Evolutionary conservation across 2,888 invertebrate genomes (phyloP), one percentile per base, ranked within the genome.

Genomic region (Spisula solida): DNA sequence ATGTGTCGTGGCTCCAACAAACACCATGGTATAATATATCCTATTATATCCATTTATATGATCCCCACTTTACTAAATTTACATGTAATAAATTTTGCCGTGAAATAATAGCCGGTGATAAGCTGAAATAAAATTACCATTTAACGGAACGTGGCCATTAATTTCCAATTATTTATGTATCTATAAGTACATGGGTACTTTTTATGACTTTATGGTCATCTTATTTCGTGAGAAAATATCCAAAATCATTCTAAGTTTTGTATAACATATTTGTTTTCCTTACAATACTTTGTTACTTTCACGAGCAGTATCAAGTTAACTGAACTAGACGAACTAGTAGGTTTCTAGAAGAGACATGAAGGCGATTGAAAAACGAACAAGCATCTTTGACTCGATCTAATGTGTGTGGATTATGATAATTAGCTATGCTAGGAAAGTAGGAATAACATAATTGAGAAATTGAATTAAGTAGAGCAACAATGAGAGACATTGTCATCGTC

Each of bases 41-140:
- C 75, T 31, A 75, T 75, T 75, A 75, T 75, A 75, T 75, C 14
- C 75, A 75, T 75, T 16, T 75, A 75, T 75, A 75, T 31, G 75
- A 34, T 31, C 31, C 75, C 75, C 0, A 16, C 31, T 75, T 75
- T 31, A 75, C 75, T 75, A 16, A 16, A 75, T 75, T 75, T 75
- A 75, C 75, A 75, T 31, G 34, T 75, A 75, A 31, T 75, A 75
- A 75, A 75, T 75, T 70, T 75, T 34, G 75, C 0, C 31, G 14
- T 75, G 75, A 75, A 75, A 75, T 10, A 75, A 75, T 75, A 31
- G 75, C 6, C 31, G 25, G 75, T 18, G 4, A 34, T 29, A 75
- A 16, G 14, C 29, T 4, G 75, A 34, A 75, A 34, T 75, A 75
- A 75, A 75, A 31, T 16, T 34, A 31, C 34, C 34, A 75, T 75